Evolutionary conservation across 2,113 vertebrate species (phyloP).

Genomic region (Marmota flaviventris): DNA sequence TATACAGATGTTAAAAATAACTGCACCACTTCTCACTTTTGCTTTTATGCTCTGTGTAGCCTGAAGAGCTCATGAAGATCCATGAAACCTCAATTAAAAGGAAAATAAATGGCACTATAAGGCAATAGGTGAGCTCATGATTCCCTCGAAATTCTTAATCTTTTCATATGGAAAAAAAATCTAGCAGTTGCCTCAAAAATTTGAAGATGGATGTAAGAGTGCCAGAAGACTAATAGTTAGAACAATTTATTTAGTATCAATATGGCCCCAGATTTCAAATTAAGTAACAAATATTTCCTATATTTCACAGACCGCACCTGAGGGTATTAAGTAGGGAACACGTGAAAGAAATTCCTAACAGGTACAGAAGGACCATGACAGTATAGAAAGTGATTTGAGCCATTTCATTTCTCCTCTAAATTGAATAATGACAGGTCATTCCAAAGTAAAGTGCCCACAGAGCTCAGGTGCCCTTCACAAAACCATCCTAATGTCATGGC

Average conservation of each 20-base stretch:
- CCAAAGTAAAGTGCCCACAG: not conserved
- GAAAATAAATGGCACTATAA: not conserved
- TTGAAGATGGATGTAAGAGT: not conserved
- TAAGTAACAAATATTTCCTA: not conserved
- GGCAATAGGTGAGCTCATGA: not conserved
- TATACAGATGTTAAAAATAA: not conserved
- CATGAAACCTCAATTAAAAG: not conserved
- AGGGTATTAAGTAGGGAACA: not conserved
- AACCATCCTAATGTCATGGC: not conserved
- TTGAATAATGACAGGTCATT: not conserved
- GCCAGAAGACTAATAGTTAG: not conserved
- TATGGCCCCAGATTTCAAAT: not conserved
- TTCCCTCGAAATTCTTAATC: not conserved
- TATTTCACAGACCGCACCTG: not conserved
- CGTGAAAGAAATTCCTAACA: not conserved
- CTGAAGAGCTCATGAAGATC: not conserved
- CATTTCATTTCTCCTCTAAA: not conserved
- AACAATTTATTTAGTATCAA: not conserved
- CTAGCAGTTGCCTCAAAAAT: not conserved
- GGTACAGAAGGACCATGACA: not conserved
- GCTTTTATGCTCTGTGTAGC: not conserved
- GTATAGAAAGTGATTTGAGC: not conserved
- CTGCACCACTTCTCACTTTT: fast-evolving
- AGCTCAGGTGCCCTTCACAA: not conserved
- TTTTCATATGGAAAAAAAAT: conserved; percentile 6